Evolutionary conservation across 2,113 vertebrate species (phyloP).

Genomic region (Tachysurus fulvidraco): DNA sequence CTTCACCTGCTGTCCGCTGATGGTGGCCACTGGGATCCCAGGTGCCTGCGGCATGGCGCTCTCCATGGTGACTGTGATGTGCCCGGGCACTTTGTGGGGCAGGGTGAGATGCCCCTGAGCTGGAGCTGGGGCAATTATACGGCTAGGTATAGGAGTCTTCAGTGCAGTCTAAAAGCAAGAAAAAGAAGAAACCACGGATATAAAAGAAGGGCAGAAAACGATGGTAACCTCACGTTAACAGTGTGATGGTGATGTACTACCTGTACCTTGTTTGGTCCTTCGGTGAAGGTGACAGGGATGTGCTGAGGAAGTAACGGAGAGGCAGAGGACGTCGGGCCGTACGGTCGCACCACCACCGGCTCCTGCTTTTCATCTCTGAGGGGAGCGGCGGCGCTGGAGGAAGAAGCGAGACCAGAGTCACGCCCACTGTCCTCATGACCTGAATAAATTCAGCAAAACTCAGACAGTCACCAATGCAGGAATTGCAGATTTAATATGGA

Average conservation of each 20-base stretch:
- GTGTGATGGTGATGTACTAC: not conserved
- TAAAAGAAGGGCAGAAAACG: not conserved
- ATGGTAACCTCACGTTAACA: not conserved
- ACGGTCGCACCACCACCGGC: conserved; percentile 92
- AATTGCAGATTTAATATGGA: not conserved
- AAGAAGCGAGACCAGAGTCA: conserved; percentile 81
- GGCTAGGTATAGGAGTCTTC: conserved; percentile 90
- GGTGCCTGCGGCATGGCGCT: conserved; percentile 83
- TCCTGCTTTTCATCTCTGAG: conserved; percentile 96
- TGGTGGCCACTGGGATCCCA: conserved; percentile 96
- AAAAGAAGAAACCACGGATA: not conserved
- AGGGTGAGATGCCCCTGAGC: conserved; percentile 80
- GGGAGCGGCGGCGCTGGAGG: conserved; percentile 65
- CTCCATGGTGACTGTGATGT: conserved; percentile 91
- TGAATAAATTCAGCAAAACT: conserved; percentile 40
- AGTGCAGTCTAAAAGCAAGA: conserved; percentile 76
- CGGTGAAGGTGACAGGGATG: conserved; percentile 85
- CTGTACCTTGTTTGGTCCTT: conserved; percentile 90
- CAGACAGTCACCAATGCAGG: not conserved
- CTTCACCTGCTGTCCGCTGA: conserved; percentile 94
- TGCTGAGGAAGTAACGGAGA: conserved; percentile 75
- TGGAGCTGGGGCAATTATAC: conserved; percentile 95
- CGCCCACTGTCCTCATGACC: conserved; percentile 78
- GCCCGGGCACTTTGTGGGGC: conserved; percentile 87
- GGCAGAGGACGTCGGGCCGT: conserved; percentile 64